A percentile compares a stretch with the other conserved stretches of the same genome.
Evolutionary conservation across 2,888 invertebrate genomes (phyloP).

Genomic region (Drosophila mulleri): DNA sequence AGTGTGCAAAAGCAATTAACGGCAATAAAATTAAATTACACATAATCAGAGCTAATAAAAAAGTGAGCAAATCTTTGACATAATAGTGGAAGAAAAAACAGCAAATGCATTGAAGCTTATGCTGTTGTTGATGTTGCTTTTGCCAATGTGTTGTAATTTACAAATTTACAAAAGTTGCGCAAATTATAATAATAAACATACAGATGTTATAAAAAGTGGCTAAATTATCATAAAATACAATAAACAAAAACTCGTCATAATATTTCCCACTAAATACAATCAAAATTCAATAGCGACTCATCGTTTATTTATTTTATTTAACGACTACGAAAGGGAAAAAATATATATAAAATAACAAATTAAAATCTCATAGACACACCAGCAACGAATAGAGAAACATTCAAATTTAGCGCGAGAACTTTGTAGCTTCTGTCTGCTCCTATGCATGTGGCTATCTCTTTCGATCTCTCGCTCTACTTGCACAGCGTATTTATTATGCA

Average conservation of each 20-base stretch:
- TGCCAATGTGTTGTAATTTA: slow-evolving; percentile 28
- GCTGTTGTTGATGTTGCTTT: slow-evolving; percentile 17
- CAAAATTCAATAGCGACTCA: slow-evolving; percentile 10
- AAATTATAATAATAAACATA: slow-evolving; percentile 5
- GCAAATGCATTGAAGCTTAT: slow-evolving; percentile 33
- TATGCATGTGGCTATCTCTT: slow-evolving; percentile 13
- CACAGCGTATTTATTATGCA: slow-evolving; percentile 49
- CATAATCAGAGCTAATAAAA: slow-evolving; percentile 50
- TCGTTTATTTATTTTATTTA: slow-evolving; percentile 23
- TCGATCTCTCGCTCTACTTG: slow-evolving; percentile 20
- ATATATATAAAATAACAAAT: slow-evolving; percentile 18
- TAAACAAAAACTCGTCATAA: slow-evolving; percentile 1
- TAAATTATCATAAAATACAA: slow-evolving; percentile 1
- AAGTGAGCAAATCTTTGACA: slow-evolving; percentile 41
- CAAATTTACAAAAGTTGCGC: slow-evolving; percentile 30
- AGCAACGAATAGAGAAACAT: slow-evolving; percentile 15
- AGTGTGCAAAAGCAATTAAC: slow-evolving; percentile 49
- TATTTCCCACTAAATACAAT: slow-evolving; percentile 4
- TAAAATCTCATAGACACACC: slow-evolving; percentile 20
- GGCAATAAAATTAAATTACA: slow-evolving; percentile 43
- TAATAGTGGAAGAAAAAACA: slow-evolving; percentile 28
- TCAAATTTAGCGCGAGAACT: slow-evolving; percentile 41
- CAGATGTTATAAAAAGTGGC: slow-evolving; percentile 2
- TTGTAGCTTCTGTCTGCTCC: slow-evolving; percentile 15
- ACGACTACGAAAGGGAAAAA: slow-evolving; percentile 4